These are phyloP conservation scores for Dromaius novaehollandiae DNA, from an alignment of 2,113 vertebrate genomes.

Conservation along the genomic window DNA sequence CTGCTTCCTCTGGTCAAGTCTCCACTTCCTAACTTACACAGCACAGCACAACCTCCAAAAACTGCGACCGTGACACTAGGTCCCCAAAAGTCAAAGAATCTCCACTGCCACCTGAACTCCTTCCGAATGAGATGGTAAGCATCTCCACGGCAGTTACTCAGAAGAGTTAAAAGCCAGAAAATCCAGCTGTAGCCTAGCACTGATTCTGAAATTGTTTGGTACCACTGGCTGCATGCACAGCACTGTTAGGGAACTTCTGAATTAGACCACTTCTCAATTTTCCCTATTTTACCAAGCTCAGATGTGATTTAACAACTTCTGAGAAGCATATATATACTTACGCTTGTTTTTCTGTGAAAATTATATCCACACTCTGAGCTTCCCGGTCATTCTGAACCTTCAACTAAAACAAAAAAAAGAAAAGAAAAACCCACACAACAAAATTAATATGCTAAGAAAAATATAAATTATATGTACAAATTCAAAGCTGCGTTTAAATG, in stretches of 20 bases:
- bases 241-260: not conserved
- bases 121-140: not conserved
- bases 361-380: slow-evolving; percentile 86
- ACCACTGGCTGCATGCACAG: not conserved
- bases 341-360: slow-evolving; percentile 93
- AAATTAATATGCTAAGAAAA: not conserved
- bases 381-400: slow-evolving; percentile 93
- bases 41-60: not conserved
- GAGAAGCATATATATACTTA: slow-evolving; percentile 75
- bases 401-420: slow-evolving; percentile 74
- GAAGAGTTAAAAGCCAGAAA: not conserved
- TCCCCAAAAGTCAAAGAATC: not conserved
- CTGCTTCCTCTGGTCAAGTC: not conserved
- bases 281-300: not conserved
- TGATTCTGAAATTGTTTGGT: not conserved
- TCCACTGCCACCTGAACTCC: not conserved
- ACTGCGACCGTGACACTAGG: not conserved
- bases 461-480: not conserved
- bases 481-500: not conserved
- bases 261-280: not conserved
- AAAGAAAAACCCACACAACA: not conserved
- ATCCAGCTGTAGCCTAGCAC: not conserved
- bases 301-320: not conserved
- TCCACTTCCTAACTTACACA: not conserved
- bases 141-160: not conserved